Base-by-base conservation (phyloP, 2,888 invertebrate genomes). In the Oxycera nigricornis region DNA sequence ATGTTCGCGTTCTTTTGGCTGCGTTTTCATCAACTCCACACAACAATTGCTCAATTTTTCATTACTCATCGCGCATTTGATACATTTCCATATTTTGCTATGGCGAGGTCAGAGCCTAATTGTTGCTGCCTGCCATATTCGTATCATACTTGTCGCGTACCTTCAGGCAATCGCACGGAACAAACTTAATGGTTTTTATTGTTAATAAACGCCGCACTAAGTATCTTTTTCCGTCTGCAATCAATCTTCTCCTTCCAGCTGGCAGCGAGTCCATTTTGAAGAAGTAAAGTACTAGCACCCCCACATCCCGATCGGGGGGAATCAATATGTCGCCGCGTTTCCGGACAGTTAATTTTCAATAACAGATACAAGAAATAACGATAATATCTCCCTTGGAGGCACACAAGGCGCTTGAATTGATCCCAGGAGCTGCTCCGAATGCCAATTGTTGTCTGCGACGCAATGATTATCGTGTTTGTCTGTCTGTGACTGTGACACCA, bases 341-440 rank as follows among this genome's bases (percentile, higher is more conserved):
- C 67, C 67, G 67, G 67, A 68, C 50, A 68, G 50, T 68, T 68
- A 26, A 50, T 28, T 68, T 68, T 68, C 50, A 68, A 50, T 50
- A 22, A 68, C 11, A 24, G 41, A 67, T 22, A 67, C 31, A 31
- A 7, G 22, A 11, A 62, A 67, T 41, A 28, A 24, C 46, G n/a
- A 35, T 35, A 22, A 22, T 55, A 22, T 62, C 6, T 30, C 26
- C 24, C 46, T 67, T 41, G 65, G 22, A 46, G 11, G n/a, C 46
- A 46, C 46, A 46, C 30, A n/a, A 22, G 17, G 24, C 11, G n/a
- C 14, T 41, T 67, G 7, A 31, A 41, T 20, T 41, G 39, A 67
- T 20, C 39, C 65, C 24, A 26, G 11, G 14, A 67, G 24, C 65
- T n/a, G 59, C 20, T 30, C 11, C 6, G 28, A 57, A 57, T 57